Percentiles rank a stretch among this genome's conserved stretches.
Conservation (phyloP, 2,888 invertebrate genomes). For the Laothoe populi region DNA sequence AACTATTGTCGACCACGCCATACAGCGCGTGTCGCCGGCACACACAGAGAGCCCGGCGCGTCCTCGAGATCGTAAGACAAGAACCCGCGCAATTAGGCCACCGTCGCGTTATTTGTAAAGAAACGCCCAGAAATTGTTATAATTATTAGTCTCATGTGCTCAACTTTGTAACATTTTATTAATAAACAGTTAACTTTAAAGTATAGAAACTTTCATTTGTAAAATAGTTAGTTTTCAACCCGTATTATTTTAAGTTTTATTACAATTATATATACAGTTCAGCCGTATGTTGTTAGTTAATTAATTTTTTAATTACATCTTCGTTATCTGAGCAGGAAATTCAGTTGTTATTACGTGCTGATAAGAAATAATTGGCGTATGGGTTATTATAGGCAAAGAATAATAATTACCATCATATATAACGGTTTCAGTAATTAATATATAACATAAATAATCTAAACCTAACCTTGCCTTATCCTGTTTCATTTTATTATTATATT, state of each 20-base stretch:
- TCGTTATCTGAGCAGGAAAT: slow-evolving; percentile 26
- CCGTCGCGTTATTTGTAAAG: too few relatives aligned
- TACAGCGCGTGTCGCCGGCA: too few relatives aligned
- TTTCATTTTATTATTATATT: not conserved
- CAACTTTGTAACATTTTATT: too few relatives aligned
- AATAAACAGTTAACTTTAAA: too few relatives aligned
- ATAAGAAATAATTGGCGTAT: slow-evolving; percentile 22
- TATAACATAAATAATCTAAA: slow-evolving; percentile 22
- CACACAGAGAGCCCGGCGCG: too few relatives aligned
- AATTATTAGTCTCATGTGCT: too few relatives aligned
- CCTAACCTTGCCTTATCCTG: not conserved
- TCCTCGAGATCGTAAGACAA: too few relatives aligned
- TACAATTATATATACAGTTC: not conserved
- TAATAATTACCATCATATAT: slow-evolving; percentile 24
- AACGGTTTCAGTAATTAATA: slow-evolving; percentile 27
- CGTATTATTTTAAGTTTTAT: not conserved
- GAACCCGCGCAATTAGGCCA: too few relatives aligned
- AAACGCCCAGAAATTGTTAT: too few relatives aligned
- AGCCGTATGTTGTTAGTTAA: not conserved
- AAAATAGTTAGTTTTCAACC: not conserved
- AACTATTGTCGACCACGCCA: too few relatives aligned
- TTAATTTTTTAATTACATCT: slow-evolving; percentile 1
- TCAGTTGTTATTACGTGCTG: slow-evolving; percentile 16
- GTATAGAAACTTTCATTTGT: too few relatives aligned
- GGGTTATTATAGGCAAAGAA: slow-evolving; percentile 27